Evolutionary conservation across 2,113 vertebrate genomes (phyloP), one percentile per base, ranked within the genome.

Genomic region (Telmatochromis brichardi): DNA sequence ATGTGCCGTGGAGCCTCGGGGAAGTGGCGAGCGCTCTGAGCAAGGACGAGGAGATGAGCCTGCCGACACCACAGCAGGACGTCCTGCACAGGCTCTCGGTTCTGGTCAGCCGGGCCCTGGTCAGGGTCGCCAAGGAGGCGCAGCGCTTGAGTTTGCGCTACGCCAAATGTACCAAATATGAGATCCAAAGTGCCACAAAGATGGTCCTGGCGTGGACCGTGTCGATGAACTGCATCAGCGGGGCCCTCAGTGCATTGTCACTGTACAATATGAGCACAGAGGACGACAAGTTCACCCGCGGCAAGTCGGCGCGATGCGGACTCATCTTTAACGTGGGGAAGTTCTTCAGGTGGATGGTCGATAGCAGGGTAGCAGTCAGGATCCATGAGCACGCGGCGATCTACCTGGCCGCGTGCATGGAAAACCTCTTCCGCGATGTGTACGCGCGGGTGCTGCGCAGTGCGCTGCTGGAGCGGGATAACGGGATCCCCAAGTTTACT

Each of bases 291-390:
- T 97, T 98, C 95, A 96, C 98, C 95, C 97, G 97, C 33, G 97
- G 98, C 80, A 99, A 99, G 95, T 98, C 98, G 9, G 95, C 93
- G 37, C 97, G 98, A 47, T 99, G 98, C 95, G 98, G 98, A 88
- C 98, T 99, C 92, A 95, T 96, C 89, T 98, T 99, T 93, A 97
- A 97, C 76, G 98, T 99, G 94, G 98, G 98, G 82, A 97, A 97
- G 95, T 98, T 99, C 97, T 99, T 99, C 96, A 97, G 97, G 95
- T 99, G 98, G 98, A 99, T 99, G 98, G 98, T 98, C 90, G 98
- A 99, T 93, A 97, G 98, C 95, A 96, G 97, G 90, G 97, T 99
- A 58, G 98, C 98, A 85, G 96, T 97, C 86, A 96, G 98, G 95
- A 96, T 99, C 96, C 98, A 99, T 94, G 98, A 99, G 92, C 98